Conservation (phyloP, 2,797 vertebrate genomes). For the Triplophysa bombifrons region DNA sequence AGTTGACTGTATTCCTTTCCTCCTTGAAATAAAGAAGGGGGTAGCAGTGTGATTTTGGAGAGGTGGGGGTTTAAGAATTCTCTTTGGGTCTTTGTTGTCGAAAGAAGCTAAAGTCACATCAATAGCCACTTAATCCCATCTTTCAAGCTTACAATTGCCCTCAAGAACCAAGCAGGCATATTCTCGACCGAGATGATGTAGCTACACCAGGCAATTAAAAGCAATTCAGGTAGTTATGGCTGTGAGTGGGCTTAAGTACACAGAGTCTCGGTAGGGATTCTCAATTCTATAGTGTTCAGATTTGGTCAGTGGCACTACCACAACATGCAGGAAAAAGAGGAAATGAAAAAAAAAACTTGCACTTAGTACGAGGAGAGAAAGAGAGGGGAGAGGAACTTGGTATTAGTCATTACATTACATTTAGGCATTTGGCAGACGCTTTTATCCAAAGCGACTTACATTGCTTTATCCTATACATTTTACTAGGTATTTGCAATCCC, state of each 20-base stretch:
- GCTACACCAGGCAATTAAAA: slow-evolving; percentile 90
- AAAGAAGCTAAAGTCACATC: slow-evolving; percentile 96
- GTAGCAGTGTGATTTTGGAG: slow-evolving; percentile 43
- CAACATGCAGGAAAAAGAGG: slow-evolving; percentile 67
- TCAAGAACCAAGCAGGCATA: slow-evolving; percentile 90
- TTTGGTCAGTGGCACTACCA: slow-evolving; percentile 80
- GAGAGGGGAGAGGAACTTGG: slow-evolving; percentile 68
- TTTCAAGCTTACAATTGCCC: slow-evolving; percentile 93
- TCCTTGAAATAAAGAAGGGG: slow-evolving; percentile 64
- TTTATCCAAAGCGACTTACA: too few relatives aligned
- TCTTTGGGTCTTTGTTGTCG: slow-evolving; percentile 85
- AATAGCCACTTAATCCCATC: slow-evolving; percentile 98
- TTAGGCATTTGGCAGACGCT: too few relatives aligned
- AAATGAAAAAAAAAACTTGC: slow-evolving; percentile 65
- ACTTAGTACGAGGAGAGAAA: slow-evolving; percentile 55
- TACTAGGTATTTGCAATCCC: too few relatives aligned
- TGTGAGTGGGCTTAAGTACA: slow-evolving; percentile 80
- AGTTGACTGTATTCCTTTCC: slow-evolving; percentile 84
- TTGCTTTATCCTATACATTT: too few relatives aligned
- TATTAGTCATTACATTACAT: too few relatives aligned
- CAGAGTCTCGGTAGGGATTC: slow-evolving; percentile 78
- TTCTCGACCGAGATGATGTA: slow-evolving; percentile 87
- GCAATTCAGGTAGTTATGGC: slow-evolving; percentile 90
- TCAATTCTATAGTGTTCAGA: slow-evolving; percentile 81
- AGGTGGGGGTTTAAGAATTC: slow-evolving; percentile 76